These are phyloP conservation scores for Megathymus violae DNA, from an alignment of 1,140 invertebrate genomes.

Conservation along the genomic window DNA sequence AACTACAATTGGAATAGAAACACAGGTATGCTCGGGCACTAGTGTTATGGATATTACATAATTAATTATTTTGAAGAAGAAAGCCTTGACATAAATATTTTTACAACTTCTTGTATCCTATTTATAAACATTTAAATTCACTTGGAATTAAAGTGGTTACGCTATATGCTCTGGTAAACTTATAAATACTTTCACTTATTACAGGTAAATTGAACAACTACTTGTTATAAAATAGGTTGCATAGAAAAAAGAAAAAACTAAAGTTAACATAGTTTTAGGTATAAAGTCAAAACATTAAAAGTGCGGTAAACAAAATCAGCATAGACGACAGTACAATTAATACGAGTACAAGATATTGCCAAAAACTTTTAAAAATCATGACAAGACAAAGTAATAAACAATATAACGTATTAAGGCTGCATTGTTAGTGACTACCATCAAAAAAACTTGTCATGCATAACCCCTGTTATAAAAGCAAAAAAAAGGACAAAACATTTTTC, in stretches of 20 bases:
- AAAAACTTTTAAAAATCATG: too few species aligned
- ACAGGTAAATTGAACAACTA: background rate
- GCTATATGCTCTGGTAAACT: constrained; percentile 41
- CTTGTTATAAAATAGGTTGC: background rate
- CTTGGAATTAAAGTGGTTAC: constrained; percentile 39
- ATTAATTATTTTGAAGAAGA: background rate
- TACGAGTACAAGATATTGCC: too few species aligned
- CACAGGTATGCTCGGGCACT: background rate
- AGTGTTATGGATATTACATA: constrained; percentile 1
- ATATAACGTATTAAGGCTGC: too few species aligned
- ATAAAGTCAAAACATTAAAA: too few species aligned
- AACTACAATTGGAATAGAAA: background rate
- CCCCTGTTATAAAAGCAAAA: too few species aligned
- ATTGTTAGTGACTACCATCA: too few species aligned
- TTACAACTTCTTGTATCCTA: constrained; percentile 12
- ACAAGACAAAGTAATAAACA: too few species aligned
- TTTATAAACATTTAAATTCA: constrained; percentile 27
- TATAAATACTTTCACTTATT: constrained; percentile 39
- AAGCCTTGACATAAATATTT: constrained; percentile 17
- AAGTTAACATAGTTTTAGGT: background rate
- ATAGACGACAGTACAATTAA: too few species aligned
- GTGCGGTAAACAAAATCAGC: too few species aligned
- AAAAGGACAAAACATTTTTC: too few species aligned
- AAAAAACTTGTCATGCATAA: too few species aligned
- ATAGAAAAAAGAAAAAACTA: background rate